phyloP scores from a whole-genome alignment of 2,888 invertebrate species.

The Drosophila acutilabella region DNA sequence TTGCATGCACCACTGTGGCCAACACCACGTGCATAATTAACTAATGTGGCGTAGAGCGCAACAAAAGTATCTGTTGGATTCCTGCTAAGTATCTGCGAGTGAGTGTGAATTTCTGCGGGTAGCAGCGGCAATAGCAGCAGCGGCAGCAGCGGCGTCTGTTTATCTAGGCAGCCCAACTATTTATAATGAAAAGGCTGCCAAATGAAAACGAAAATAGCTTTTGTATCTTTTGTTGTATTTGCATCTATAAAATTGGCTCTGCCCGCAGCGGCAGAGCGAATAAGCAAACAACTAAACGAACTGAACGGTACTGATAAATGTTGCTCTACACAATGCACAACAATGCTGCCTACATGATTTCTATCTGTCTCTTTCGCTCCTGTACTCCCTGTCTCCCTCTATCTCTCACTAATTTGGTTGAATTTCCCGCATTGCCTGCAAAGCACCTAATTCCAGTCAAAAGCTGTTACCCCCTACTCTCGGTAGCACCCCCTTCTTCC shows the following conservation, averaged over 20 bases:
- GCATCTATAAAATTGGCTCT: slow-evolving; percentile 58
- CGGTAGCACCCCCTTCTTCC: no score
- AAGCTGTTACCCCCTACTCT: no score
- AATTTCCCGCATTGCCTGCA: slow-evolving; percentile 42
- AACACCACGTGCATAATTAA: slow-evolving; percentile 44
- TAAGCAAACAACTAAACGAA: slow-evolving; percentile 27
- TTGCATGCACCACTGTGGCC: slow-evolving; percentile 21
- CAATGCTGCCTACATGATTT: slow-evolving; percentile 41
- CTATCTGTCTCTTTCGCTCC: no score
- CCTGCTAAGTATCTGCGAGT: slow-evolving; percentile 21
- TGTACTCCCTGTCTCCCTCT: no score
- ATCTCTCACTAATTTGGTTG: not conserved
- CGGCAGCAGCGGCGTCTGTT: slow-evolving; percentile 40
- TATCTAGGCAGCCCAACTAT: slow-evolving; percentile 74
- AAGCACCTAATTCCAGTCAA: slow-evolving; percentile 52
- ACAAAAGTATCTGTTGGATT: slow-evolving; percentile 37
- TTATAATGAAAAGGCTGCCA: slow-evolving; percentile 76
- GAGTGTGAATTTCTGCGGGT: not conserved
- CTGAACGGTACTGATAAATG: slow-evolving; percentile 39
- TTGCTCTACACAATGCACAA: slow-evolving; percentile 36
- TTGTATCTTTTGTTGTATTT: slow-evolving; percentile 31
- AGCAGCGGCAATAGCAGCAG: not conserved
- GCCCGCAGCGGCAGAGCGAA: slow-evolving; percentile 32
- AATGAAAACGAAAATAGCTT: slow-evolving; percentile 75
- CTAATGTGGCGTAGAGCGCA: slow-evolving; percentile 7